phyloP scores from a whole-genome alignment of 2,888 invertebrate genomes.

The Cryptus viduatorius region DNA sequence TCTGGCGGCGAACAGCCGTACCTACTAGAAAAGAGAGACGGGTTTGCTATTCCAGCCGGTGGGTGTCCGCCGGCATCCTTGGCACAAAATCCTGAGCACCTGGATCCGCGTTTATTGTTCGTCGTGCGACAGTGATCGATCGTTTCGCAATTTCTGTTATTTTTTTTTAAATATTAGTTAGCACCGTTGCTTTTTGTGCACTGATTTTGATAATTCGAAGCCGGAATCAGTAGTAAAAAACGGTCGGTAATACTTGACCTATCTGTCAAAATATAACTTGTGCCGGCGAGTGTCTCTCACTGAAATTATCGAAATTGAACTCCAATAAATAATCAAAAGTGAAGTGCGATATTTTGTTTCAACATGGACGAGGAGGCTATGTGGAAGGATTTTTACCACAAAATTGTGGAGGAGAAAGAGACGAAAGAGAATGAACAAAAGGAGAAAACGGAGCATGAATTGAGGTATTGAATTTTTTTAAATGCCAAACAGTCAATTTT shows the following conservation, averaged over 20 bases:
- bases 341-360: conserved; percentile 6
- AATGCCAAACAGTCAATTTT: neutral
- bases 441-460: conserved; percentile 89
- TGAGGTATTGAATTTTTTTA: conserved; percentile 85
- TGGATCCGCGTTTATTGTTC: conserved; percentile 33
- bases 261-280: conserved; percentile 46
- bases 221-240: conserved; percentile 11
- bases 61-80: conserved; percentile 67
- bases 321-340: conserved; percentile 13
- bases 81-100: conserved; percentile 57
- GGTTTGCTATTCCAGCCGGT: conserved; percentile 56
- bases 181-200: neutral
- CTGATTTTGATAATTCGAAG: conserved; percentile 1
- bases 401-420: conserved; percentile 86
- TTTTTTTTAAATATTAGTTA: neutral
- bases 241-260: conserved; percentile 48
- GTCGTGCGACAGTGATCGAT: conserved; percentile 25
- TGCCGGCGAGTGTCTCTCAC: conserved; percentile 36
- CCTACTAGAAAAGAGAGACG: conserved; percentile 55
- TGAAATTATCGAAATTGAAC: neutral
- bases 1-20: conserved; percentile 60
- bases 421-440: conserved; percentile 87
- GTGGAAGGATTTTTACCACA: conserved; percentile 91
- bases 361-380: conserved; percentile 90
- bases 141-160: conserved; percentile 16